A percentile compares a stretch with the other conserved stretches of the same genome.
phyloP scores from a whole-genome alignment of 2,113 vertebrate genomes.

The Poecile atricapillus region DNA sequence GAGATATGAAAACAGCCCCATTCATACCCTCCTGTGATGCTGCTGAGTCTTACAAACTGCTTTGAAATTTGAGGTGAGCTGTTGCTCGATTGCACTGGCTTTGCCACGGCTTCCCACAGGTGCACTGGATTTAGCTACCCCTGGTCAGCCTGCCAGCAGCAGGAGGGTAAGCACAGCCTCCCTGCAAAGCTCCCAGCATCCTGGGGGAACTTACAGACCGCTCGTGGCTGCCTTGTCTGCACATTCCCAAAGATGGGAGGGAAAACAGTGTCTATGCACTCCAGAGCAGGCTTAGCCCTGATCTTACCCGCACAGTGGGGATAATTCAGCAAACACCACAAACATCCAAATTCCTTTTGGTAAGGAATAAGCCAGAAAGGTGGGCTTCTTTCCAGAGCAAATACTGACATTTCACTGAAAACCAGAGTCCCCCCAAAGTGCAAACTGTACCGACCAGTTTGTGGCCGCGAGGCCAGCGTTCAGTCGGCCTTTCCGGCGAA shows the following conservation, averaged over 20 bases:
- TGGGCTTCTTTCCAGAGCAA: neutral
- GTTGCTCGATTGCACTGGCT: neutral
- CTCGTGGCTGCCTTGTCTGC: fast-evolving
- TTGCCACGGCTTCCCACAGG: neutral
- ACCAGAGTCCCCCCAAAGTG: neutral
- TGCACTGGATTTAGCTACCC: neutral
- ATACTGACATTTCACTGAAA: neutral
- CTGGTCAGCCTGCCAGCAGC: neutral
- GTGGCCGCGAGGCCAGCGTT: fast-evolving
- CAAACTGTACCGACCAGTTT: neutral
- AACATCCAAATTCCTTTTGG: neutral
- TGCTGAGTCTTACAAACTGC: neutral
- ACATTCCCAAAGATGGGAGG: neutral
- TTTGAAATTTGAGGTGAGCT: constrained; percentile 30
- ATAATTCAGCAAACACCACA: neutral
- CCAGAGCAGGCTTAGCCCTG: neutral
- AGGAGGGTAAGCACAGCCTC: neutral
- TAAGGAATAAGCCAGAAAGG: neutral
- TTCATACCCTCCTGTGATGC: neutral
- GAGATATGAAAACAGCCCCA: neutral
- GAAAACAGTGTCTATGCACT: fast-evolving
- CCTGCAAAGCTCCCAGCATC: neutral
- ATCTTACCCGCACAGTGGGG: neutral
- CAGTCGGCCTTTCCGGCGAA: neutral
- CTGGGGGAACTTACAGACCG: neutral